Percentiles rank a stretch among this genome's conserved stretches.
Evolutionary conservation across 1,140 invertebrate species (phyloP).

Genomic region (Orussus abietinus): DNA sequence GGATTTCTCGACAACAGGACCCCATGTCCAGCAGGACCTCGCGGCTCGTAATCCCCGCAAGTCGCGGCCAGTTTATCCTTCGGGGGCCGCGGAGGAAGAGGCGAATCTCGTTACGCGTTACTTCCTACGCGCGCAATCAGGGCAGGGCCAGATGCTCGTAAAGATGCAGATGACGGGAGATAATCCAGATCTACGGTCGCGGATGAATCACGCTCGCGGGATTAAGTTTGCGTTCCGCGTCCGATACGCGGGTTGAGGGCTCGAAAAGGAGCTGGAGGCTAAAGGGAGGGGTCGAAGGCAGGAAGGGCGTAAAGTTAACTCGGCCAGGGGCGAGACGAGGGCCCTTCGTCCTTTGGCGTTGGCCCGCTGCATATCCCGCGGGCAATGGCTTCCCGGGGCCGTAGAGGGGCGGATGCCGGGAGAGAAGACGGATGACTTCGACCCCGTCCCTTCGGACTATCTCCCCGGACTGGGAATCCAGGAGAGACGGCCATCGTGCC

Average conservation of each 20-base stretch:
- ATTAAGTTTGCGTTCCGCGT: conserved; percentile 38
- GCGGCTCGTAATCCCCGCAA: too few relatives aligned
- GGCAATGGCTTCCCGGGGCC: too few relatives aligned
- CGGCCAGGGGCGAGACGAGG: conserved; percentile 27
- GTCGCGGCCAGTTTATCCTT: too few relatives aligned
- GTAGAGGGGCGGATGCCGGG: conserved; percentile 22
- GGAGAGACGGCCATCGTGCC: conserved; percentile 50
- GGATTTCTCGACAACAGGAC: too few relatives aligned
- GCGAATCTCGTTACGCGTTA: conserved; percentile 1
- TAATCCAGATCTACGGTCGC: conserved; percentile 41
- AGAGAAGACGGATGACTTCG: conserved; percentile 51
- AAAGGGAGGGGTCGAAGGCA: conserved; percentile 22
- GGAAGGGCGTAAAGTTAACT: conserved; percentile 38
- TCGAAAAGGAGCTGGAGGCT: conserved; percentile 10
- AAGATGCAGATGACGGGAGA: conserved; percentile 45
- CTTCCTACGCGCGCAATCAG: conserved; percentile 9
- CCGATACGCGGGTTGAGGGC: conserved; percentile 19
- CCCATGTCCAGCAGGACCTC: too few relatives aligned
- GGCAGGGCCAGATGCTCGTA: conserved; percentile 30
- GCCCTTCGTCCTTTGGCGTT: too few relatives aligned
- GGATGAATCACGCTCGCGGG: conserved; percentile 37
- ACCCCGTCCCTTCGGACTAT: conserved; percentile 34
- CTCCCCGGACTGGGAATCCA: conserved; percentile 28
- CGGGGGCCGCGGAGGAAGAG: too few relatives aligned
- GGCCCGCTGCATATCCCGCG: too few relatives aligned